Conservation (phyloP, 2,113 vertebrate genomes). For the Crotalus horridus region DNA sequence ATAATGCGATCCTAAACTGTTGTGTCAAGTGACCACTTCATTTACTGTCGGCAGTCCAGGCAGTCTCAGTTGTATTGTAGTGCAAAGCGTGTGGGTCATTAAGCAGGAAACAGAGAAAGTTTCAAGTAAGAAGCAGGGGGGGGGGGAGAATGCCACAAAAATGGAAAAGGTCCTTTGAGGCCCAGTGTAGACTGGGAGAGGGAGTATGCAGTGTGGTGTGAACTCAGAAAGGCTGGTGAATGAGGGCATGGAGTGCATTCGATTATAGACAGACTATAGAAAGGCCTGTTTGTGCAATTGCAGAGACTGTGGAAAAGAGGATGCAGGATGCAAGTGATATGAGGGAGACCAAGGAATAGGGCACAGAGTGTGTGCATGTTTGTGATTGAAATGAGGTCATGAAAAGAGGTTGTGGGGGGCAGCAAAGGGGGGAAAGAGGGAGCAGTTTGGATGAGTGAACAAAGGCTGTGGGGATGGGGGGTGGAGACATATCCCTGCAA, state of each 20-base stretch:
- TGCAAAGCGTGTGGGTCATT: neutral
- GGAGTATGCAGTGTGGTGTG: neutral
- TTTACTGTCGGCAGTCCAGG: too few relatives aligned
- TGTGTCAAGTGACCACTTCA: neutral
- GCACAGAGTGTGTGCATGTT: neutral
- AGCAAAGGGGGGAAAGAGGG: neutral
- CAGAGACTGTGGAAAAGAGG: neutral
- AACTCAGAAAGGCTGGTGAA: neutral
- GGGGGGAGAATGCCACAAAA: neutral
- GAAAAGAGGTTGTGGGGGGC: neutral
- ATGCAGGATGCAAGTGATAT: neutral
- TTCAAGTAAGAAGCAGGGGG: neutral
- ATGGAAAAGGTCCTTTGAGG: neutral
- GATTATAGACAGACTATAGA: neutral
- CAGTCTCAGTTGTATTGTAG: neutral
- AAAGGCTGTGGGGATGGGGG: neutral
- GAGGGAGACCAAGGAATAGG: neutral
- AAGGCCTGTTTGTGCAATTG: neutral
- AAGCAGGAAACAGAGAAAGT: neutral
- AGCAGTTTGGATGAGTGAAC: neutral
- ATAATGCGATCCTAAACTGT: neutral
- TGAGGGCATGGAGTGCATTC: neutral
- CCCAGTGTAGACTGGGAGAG: neutral
- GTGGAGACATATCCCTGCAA: neutral
- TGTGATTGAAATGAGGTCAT: neutral